A percentile compares a stretch with the other conserved stretches of the same genome.
These are phyloP conservation scores for Agelaius tricolor DNA, from an alignment of 2,113 vertebrate species.

Conservation along the genomic window DNA sequence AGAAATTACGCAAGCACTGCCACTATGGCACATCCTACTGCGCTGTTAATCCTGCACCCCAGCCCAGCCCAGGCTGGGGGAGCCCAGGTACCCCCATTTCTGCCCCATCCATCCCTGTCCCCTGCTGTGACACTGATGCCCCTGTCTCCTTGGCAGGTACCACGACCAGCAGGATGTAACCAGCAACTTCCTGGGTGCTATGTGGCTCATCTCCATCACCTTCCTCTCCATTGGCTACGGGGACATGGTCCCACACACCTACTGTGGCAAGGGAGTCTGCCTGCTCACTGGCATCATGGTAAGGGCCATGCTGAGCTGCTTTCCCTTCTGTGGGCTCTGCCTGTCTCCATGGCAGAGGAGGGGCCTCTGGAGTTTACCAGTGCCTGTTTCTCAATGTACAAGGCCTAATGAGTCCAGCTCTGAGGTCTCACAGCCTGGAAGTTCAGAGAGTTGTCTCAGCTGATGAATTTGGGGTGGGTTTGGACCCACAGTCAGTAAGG, in stretches of 20 bases:
- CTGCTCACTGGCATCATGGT: constrained; percentile 99
- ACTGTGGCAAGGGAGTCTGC: constrained; percentile 97
- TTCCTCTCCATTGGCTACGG: constrained; percentile 98
- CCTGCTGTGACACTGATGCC: background rate
- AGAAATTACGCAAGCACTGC: background rate
- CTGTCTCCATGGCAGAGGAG: rapidly evolving
- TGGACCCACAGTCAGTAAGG: rapidly evolving
- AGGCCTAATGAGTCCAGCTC: background rate
- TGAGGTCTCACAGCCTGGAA: background rate
- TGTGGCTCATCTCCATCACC: constrained; percentile 99
- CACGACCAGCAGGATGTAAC: constrained; percentile 97
- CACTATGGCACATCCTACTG: background rate
- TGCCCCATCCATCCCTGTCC: background rate
- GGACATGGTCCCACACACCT: constrained; percentile 98
- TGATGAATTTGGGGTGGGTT: background rate
- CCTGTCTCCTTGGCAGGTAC: constrained; percentile 80
- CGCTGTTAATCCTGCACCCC: background rate
- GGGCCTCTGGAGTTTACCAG: rapidly evolving
- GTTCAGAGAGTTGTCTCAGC: background rate
- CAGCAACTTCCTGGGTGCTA: constrained; percentile 98
- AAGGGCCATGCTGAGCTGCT: constrained; percentile 12
- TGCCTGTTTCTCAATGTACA: rapidly evolving
- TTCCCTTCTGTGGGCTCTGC: background rate
- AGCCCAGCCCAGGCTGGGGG: rapidly evolving
- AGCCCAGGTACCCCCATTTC: rapidly evolving